Evolutionary conservation across 2,888 invertebrate genomes (phyloP).

Genomic region (Horisme vitalbata): DNA sequence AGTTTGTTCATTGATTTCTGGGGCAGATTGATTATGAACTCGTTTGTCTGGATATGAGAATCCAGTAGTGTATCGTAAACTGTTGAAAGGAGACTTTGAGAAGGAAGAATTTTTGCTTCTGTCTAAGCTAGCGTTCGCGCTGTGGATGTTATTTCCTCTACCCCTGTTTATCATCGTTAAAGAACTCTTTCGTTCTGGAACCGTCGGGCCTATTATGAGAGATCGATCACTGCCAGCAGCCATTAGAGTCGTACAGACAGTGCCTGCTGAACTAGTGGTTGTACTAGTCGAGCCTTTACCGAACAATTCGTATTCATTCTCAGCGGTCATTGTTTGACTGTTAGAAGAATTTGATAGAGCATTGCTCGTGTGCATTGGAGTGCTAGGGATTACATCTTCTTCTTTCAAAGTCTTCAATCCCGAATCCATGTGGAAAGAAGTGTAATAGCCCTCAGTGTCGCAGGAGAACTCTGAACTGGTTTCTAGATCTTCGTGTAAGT

Average conservation of each 20-base stretch:
- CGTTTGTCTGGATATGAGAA: conserved; percentile 63
- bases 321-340: conserved; percentile 88
- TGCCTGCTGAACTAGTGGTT: conserved; percentile 94
- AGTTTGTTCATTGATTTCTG: conserved; percentile 61
- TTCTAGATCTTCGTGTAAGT: conserved; percentile 92
- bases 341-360: conserved; percentile 87
- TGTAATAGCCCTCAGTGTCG: conserved; percentile 98
- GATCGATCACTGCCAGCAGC: conserved; percentile 86
- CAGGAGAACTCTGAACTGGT: conserved; percentile 96
- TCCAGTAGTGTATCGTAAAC: conserved; percentile 63
- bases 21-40: conserved; percentile 61
- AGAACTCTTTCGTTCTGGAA: conserved; percentile 92
- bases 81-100: conserved; percentile 68
- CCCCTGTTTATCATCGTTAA: conserved; percentile 83
- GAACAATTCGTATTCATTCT: conserved; percentile 95
- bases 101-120: conserved; percentile 72
- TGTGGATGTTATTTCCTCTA: conserved; percentile 73
- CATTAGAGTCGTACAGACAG: conserved; percentile 92
- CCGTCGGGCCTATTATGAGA: conserved; percentile 86
- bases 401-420: conserved; percentile 94
- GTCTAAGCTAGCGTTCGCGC: conserved; percentile 82
- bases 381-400: conserved; percentile 84
- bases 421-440: conserved; percentile 98
- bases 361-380: conserved; percentile 87
- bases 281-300: conserved; percentile 96